Evolutionary conservation across 2,797 vertebrate species (phyloP).

Genomic region (Acropternis orthonyx): DNA sequence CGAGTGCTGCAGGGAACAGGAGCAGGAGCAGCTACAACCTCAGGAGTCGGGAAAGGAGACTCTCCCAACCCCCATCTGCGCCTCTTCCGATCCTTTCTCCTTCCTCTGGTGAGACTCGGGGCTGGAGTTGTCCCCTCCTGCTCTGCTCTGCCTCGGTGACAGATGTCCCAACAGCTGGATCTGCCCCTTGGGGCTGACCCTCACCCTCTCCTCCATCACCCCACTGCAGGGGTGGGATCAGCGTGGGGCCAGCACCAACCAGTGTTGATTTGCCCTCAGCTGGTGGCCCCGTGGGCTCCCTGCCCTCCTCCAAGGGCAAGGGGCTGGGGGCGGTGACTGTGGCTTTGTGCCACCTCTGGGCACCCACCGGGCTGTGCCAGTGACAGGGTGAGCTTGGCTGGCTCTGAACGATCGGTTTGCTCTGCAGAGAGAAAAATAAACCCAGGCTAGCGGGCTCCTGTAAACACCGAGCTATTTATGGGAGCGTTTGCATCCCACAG

Average conservation of each 20-base stretch:
- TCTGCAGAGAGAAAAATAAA: not conserved
- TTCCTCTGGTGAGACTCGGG: not conserved
- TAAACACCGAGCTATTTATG: slow-evolving; percentile 19
- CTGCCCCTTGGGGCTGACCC: not conserved
- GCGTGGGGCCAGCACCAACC: not conserved
- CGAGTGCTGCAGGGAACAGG: not conserved
- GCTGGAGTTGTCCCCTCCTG: not conserved
- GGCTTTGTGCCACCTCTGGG: not conserved
- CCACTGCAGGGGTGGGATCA: not conserved
- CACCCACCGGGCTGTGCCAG: not conserved
- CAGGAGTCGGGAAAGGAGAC: no score
- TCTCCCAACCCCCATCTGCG: not conserved
- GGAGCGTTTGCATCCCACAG: not conserved
- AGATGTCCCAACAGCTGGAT: not conserved
- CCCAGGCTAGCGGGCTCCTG: not conserved
- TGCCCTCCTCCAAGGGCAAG: not conserved
- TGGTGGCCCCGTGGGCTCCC: not conserved
- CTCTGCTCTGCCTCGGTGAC: not conserved
- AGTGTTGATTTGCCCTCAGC: not conserved
- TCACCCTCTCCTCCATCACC: not conserved
- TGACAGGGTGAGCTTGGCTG: not conserved
- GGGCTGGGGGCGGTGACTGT: no score
- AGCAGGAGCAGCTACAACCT: not conserved
- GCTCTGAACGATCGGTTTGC: not conserved
- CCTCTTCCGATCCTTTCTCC: not conserved